Evolutionary conservation across 2,888 invertebrate species (phyloP).

Genomic region (Epistrophe grossulariae): DNA sequence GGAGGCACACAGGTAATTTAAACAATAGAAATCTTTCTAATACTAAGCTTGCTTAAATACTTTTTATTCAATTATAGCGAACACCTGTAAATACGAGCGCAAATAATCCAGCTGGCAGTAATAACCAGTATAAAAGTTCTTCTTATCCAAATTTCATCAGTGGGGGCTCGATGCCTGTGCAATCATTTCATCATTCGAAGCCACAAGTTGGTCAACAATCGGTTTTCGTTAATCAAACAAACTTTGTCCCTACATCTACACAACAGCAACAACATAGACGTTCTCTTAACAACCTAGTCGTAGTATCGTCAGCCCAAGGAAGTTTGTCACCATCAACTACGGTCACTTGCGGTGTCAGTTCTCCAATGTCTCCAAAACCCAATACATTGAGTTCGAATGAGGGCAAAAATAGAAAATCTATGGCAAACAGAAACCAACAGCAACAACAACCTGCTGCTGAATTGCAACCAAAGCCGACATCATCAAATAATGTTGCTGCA

Average conservation of each 20-base stretch:
- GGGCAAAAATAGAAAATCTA: constrained; percentile 43
- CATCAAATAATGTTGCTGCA: constrained; percentile 39
- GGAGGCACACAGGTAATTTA: constrained; percentile 57
- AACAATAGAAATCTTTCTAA: not conserved
- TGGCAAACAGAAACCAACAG: constrained; percentile 53
- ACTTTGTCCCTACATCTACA: constrained; percentile 47
- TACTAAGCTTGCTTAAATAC: not conserved
- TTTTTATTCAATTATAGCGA: constrained; percentile 21
- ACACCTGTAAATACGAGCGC: constrained; percentile 38
- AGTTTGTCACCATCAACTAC: constrained; percentile 77
- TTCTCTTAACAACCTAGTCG: constrained; percentile 83
- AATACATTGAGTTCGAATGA: constrained; percentile 39
- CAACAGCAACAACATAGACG: constrained; percentile 79
- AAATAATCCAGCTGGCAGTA: constrained; percentile 23
- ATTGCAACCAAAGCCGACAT: constrained; percentile 52
- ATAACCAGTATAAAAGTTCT: constrained; percentile 81
- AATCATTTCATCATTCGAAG: constrained; percentile 77
- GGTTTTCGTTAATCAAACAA: constrained; percentile 76
- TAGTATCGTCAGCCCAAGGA: constrained; percentile 81
- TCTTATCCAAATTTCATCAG: constrained; percentile 82
- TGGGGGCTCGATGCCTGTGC: constrained; percentile 76
- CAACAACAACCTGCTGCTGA: constrained; percentile 38
- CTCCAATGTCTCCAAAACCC: constrained; percentile 37
- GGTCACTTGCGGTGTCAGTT: constrained; percentile 12
- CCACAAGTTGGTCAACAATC: constrained; percentile 61